phyloP scores from a whole-genome alignment of 2,888 invertebrate species.

The Pyrrhia umbra region DNA sequence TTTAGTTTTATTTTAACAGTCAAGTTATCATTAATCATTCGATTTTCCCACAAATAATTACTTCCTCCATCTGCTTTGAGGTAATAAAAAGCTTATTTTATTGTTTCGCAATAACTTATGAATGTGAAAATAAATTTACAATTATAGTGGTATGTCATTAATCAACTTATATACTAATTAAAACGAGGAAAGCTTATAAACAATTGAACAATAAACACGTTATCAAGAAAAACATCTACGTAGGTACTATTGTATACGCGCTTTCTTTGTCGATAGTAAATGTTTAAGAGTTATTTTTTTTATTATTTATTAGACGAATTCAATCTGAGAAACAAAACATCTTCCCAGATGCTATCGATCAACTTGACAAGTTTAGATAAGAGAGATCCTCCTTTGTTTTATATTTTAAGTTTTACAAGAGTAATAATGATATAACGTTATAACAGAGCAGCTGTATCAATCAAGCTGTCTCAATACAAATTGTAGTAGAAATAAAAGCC shows the following conservation, averaged over 20 bases:
- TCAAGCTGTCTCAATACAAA: slow-evolving; percentile 16
- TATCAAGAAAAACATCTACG: slow-evolving; percentile 22
- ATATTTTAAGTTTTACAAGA: neutral
- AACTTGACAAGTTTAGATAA: slow-evolving; percentile 12
- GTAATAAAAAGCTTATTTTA: slow-evolving; percentile 24
- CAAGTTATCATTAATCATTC: neutral
- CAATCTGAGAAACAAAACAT: slow-evolving; percentile 4
- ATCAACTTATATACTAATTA: slow-evolving; percentile 38
- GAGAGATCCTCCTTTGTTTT: neutral
- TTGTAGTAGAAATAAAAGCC: slow-evolving; percentile 15
- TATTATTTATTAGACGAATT: neutral
- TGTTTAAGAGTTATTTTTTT: slow-evolving; percentile 10
- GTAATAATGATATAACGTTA: slow-evolving; percentile 1
- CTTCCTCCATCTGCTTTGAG: neutral
- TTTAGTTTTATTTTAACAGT: neutral
- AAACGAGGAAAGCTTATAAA: slow-evolving; percentile 22
- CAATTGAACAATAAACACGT: slow-evolving; percentile 44
- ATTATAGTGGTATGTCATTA: slow-evolving; percentile 3
- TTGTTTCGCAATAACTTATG: slow-evolving; percentile 10
- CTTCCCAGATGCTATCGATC: slow-evolving; percentile 26
- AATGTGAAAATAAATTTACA: slow-evolving; percentile 22
- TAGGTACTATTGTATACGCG: slow-evolving; percentile 9
- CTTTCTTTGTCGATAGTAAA: slow-evolving; percentile 25
- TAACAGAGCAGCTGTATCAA: slow-evolving; percentile 13
- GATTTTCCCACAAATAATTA: slow-evolving; percentile 2